These are phyloP conservation scores for Apodemus speciosus DNA, from an alignment of 2,113 vertebrate species.

Conservation along the genomic window DNA sequence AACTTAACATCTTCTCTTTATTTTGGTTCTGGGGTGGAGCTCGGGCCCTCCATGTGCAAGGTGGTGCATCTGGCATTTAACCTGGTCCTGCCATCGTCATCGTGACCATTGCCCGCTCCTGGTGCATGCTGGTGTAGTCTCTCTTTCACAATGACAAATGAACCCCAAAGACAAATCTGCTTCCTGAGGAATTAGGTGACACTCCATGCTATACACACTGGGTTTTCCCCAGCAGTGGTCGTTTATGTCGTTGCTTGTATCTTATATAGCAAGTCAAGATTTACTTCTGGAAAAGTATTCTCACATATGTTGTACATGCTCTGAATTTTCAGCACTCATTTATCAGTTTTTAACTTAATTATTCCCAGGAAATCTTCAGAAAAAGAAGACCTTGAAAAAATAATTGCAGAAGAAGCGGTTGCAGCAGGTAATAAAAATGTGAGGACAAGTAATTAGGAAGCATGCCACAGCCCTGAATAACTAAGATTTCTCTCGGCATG, in stretches of 20 bases:
- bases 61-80: neutral
- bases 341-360: constrained; percentile 80
- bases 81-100: too few relatives aligned
- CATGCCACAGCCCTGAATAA: neutral
- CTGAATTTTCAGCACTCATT: neutral
- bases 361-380: constrained; percentile 84
- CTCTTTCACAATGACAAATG: neutral
- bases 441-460: neutral
- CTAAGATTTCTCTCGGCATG: neutral
- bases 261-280: neutral
- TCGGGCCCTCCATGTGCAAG: too few relatives aligned
- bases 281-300: neutral
- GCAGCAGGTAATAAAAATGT: constrained; percentile 89
- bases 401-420: constrained; percentile 89
- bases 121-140: neutral
- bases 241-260: neutral
- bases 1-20: neutral
- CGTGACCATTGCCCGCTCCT: neutral
- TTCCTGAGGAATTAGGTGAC: neutral
- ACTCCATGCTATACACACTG: neutral
- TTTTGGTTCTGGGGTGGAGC: neutral
- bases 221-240: neutral
- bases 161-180: neutral
- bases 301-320: neutral
- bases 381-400: constrained; percentile 90